These are phyloP conservation scores for Zeugodacus cucurbitae DNA, from an alignment of 1,140 invertebrate species.

Conservation along the genomic window DNA sequence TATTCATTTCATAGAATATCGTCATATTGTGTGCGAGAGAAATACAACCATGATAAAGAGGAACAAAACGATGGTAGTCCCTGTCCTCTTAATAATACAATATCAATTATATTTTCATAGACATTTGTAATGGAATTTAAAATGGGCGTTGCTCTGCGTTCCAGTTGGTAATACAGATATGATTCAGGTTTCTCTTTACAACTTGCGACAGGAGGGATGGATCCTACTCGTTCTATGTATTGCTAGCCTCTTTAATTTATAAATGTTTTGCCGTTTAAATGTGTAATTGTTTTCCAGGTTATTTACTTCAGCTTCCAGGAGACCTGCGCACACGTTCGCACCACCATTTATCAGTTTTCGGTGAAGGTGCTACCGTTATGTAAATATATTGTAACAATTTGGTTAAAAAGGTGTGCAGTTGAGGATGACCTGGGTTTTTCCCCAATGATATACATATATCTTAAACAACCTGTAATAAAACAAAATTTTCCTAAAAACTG, in stretches of 20 bases:
- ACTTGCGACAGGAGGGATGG: background rate
- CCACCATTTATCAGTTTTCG: background rate
- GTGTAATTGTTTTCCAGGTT: background rate
- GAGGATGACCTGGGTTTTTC: too few species aligned
- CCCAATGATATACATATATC: too few species aligned
- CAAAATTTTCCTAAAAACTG: too few species aligned
- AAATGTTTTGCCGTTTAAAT: background rate
- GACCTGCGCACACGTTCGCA: background rate
- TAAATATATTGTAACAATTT: too few species aligned
- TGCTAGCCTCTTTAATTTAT: background rate
- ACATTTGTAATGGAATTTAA: background rate
- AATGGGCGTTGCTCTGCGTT: background rate
- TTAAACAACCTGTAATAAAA: too few species aligned
- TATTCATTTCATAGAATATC: too few species aligned
- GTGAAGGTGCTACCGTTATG: too few species aligned
- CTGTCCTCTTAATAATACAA: background rate
- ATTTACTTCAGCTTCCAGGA: background rate
- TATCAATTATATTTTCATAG: background rate
- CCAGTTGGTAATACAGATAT: background rate
- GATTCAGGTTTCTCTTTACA: background rate
- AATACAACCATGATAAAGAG: background rate
- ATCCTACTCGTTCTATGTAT: background rate
- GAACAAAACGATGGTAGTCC: background rate
- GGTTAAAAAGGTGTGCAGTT: too few species aligned
- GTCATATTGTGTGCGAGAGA: too few species aligned